These are phyloP conservation scores for Dynastes hyllus DNA, from an alignment of 2,888 invertebrate species.

Conservation along the genomic window DNA sequence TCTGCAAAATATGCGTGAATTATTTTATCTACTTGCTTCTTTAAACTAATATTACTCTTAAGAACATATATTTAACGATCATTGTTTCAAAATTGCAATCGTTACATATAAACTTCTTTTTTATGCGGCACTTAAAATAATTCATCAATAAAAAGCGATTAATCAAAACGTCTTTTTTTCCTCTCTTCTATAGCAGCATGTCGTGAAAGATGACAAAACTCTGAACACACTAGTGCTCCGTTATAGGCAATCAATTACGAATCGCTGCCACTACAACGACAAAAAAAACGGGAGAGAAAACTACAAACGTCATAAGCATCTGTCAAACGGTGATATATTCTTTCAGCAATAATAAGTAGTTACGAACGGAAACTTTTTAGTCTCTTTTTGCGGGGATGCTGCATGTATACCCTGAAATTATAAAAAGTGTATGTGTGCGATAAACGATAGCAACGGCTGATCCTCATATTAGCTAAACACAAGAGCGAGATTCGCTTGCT, in stretches of 20 bases:
- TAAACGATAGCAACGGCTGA: conserved; percentile 36
- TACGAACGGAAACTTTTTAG: conserved; percentile 59
- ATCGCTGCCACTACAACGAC: conserved; percentile 32
- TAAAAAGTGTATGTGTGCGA: conserved; percentile 55
- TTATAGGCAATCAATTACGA: conserved; percentile 43
- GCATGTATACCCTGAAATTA: conserved; percentile 61
- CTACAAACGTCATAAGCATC: conserved; percentile 52
- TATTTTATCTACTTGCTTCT: too few relatives aligned
- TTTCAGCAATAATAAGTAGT: conserved; percentile 56
- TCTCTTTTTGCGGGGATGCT: conserved; percentile 57
- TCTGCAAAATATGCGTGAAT: too few relatives aligned
- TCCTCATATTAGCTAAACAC: conserved; percentile 55
- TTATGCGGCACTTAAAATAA: not conserved
- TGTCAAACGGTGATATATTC: conserved; percentile 54
- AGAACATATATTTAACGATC: too few relatives aligned
- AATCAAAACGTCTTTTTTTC: conserved; percentile 31
- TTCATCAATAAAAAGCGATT: conserved; percentile 35
- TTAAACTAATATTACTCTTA: too few relatives aligned
- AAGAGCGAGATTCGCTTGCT: conserved; percentile 61
- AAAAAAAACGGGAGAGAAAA: conserved; percentile 43
- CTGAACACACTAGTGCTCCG: conserved; percentile 21
- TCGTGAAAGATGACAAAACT: conserved; percentile 42
- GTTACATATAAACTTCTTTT: too few relatives aligned
- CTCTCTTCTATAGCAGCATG: not conserved
- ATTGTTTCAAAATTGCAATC: too few relatives aligned